These are phyloP conservation scores for Simalia tracyae DNA, from an alignment of 2,797 vertebrate species.

Conservation along the genomic window DNA sequence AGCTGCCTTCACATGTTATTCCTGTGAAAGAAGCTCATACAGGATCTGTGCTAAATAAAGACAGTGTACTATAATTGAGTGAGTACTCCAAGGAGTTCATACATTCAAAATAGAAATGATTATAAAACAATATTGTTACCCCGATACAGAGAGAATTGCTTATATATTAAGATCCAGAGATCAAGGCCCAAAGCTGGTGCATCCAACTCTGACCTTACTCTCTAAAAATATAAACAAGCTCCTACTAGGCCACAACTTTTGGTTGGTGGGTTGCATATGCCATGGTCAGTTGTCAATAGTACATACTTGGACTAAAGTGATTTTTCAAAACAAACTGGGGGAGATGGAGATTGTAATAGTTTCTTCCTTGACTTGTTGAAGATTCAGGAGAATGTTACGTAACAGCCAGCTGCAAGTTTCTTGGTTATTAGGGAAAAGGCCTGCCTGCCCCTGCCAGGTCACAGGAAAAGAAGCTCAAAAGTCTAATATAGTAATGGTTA, in stretches of 20 bases:
- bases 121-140: not conserved
- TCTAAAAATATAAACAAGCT: not conserved
- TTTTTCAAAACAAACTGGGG: not conserved
- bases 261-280: not conserved
- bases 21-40: not conserved
- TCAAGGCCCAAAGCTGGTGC: not conserved
- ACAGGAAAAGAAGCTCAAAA: not conserved
- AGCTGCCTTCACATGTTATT: not conserved
- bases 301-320: not conserved
- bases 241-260: no score
- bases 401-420: not conserved
- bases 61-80: not conserved
- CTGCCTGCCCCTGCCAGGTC: not conserved
- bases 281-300: no score
- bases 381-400: not conserved
- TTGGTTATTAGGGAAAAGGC: not conserved
- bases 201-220: not conserved
- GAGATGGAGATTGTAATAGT: not conserved
- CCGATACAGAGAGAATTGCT: not conserved
- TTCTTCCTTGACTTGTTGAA: not conserved
- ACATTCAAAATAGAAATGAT: not conserved
- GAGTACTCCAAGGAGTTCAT: not conserved
- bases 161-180: not conserved
- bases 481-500: not conserved
- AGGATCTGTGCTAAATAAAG: not conserved